Evolutionary conservation across 2,797 vertebrate genomes (phyloP).

Genomic region (Buceros bicornis): DNA sequence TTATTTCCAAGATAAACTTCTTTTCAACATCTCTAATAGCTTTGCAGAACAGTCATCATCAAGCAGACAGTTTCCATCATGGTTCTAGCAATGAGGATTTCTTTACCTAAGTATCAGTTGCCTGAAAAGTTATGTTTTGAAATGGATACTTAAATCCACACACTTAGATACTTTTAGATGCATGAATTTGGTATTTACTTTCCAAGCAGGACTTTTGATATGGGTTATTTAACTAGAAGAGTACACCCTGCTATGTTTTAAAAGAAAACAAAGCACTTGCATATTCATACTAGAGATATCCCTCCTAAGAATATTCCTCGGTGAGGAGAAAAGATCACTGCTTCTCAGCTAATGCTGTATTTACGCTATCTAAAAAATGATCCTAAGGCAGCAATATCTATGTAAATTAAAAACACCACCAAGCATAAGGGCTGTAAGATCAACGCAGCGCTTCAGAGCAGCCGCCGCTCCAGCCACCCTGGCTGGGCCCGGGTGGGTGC

Average conservation of each 20-base stretch:
- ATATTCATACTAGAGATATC: neutral
- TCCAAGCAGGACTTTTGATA: neutral
- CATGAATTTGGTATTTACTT: neutral
- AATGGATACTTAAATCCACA: neutral
- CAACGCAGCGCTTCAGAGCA: neutral
- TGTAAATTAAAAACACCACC: neutral
- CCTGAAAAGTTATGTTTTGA: neutral
- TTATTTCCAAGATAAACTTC: neutral
- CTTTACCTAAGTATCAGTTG: neutral
- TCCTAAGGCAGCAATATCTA: neutral
- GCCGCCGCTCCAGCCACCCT: neutral
- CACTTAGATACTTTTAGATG: neutral
- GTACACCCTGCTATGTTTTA: neutral
- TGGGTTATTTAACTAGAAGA: neutral
- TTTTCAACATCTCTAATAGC: neutral
- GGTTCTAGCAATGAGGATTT: neutral
- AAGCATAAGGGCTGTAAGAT: neutral
- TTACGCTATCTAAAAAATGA: neutral
- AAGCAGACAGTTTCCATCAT: neutral
- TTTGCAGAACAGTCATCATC: neutral
- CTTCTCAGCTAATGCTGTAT: neutral
- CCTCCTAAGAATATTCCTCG: neutral
- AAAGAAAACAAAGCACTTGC: neutral
- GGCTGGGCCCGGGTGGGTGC: neutral
- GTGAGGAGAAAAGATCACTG: neutral